Evolutionary conservation across 2,113 vertebrate species (phyloP).

Genomic region (Morphnarchus princeps): DNA sequence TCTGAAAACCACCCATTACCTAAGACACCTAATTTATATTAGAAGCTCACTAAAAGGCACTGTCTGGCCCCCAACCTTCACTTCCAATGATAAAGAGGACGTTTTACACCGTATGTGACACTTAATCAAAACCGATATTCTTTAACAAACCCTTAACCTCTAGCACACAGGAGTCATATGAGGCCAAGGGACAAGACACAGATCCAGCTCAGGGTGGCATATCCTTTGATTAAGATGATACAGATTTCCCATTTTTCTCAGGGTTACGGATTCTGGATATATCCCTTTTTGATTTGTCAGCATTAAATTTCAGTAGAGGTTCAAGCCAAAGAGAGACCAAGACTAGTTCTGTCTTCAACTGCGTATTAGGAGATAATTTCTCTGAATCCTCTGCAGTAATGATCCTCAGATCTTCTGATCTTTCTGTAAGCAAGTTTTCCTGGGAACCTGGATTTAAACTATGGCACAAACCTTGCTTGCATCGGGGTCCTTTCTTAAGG

Average conservation of each 20-base stretch:
- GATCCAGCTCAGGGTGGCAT: constrained; percentile 70
- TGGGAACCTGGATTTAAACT: constrained; percentile 67
- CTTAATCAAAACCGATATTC: constrained; percentile 83
- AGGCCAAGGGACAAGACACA: constrained; percentile 73
- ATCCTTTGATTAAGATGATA: constrained; percentile 81
- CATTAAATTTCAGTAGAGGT: constrained; percentile 75
- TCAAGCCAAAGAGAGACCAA: constrained; percentile 70
- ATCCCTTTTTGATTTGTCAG: constrained; percentile 77
- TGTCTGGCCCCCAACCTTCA: constrained; percentile 69
- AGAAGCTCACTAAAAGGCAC: constrained; percentile 73
- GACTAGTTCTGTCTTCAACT: constrained; percentile 71
- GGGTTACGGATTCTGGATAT: constrained; percentile 71
- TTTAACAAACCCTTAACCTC: constrained; percentile 80
- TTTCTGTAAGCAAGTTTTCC: constrained; percentile 69
- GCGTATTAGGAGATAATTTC: constrained; percentile 69
- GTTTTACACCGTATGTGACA: constrained; percentile 77
- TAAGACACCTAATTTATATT: constrained; percentile 81
- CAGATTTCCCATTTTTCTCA: constrained; percentile 72
- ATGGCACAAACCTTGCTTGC: constrained; percentile 61
- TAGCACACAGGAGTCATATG: constrained; percentile 62
- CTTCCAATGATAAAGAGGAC: constrained; percentile 75
- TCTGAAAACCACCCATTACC: constrained; percentile 74
- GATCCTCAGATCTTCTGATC: constrained; percentile 69
- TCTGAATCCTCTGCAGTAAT: constrained; percentile 73
- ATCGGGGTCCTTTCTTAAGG: constrained; percentile 62